phyloP scores from a whole-genome alignment of 2,797 vertebrate species.

The Cygnus olor region DNA sequence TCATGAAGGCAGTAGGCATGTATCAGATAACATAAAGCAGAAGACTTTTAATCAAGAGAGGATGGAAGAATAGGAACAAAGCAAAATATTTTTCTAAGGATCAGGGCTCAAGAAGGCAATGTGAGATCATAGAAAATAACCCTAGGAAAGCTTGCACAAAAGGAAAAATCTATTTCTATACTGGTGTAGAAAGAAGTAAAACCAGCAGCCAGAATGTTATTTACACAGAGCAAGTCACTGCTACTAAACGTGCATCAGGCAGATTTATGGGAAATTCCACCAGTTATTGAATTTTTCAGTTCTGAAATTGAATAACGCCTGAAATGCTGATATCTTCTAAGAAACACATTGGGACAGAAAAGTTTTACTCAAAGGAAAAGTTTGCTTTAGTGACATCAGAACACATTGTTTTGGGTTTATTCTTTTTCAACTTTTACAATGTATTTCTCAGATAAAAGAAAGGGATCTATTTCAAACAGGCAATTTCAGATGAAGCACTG shows the following conservation, averaged over 20 bases:
- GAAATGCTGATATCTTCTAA: neutral
- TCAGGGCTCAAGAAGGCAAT: neutral
- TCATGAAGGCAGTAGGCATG: neutral
- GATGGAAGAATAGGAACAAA: neutral
- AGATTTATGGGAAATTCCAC: neutral
- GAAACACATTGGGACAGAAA: neutral
- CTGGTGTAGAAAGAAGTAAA: neutral
- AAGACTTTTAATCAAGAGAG: neutral
- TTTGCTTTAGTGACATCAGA: neutral
- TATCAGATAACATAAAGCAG: neutral
- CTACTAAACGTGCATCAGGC: neutral
- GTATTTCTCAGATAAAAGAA: neutral
- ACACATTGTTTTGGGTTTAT: neutral
- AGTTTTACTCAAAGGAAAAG: neutral
- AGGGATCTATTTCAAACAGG: neutral
- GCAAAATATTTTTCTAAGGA: neutral
- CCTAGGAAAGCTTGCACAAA: neutral
- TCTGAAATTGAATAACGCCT: neutral
- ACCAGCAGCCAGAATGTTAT: neutral
- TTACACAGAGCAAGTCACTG: neutral
- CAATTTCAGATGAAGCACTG: slow-evolving; percentile 1
- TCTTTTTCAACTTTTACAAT: neutral
- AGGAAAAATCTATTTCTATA: neutral
- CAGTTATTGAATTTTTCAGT: neutral
- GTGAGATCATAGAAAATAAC: neutral